These are phyloP conservation scores for Aphaenogaster rudis DNA, from an alignment of 1,140 invertebrate species.

Conservation along the genomic window DNA sequence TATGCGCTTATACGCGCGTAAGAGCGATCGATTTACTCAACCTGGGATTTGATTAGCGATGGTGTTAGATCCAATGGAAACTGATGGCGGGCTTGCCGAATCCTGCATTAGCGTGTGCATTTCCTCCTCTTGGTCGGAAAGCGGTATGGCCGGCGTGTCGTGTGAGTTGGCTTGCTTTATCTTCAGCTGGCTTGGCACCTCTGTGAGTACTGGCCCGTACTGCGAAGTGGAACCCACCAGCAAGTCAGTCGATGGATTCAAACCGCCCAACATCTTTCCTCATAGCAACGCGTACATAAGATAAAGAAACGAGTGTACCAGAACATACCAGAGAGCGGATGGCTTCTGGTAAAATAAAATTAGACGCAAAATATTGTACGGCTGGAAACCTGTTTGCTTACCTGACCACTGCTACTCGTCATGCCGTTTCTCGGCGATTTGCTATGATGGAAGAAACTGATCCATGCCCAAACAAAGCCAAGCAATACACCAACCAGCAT, in stretches of 20 bases:
- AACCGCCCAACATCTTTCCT: conserved; percentile 87
- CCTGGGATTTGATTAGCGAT: conserved; percentile 83
- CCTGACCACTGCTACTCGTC: conserved; percentile 84
- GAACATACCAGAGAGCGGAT: conserved; percentile 58
- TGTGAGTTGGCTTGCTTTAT: conserved; percentile 80
- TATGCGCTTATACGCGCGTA: conserved; percentile 15
- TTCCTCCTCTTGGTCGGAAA: conserved; percentile 86
- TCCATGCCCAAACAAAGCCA: conserved; percentile 82
- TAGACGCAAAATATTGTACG: conserved; percentile 45
- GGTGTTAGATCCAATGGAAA: conserved; percentile 75
- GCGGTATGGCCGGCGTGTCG: conserved; percentile 78
- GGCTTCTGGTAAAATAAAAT: conserved; percentile 60
- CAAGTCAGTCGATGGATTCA: conserved; percentile 87
- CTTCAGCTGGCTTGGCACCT: conserved; percentile 84
- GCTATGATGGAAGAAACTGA: conserved; percentile 81
- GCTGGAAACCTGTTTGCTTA: conserved; percentile 72
- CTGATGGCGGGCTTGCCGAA: conserved; percentile 73
- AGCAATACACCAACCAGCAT: conserved; percentile 80
- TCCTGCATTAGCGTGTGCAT: conserved; percentile 85
- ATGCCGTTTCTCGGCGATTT: conserved; percentile 84
- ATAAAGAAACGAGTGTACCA: conserved; percentile 81
- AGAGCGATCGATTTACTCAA: conserved; percentile 76
- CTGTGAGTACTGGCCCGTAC: conserved; percentile 87
- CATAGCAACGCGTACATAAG: conserved; percentile 85
- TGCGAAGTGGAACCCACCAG: conserved; percentile 87